Conservation (phyloP, 2,113 vertebrate genomes). For the Nycticorax nycticorax region DNA sequence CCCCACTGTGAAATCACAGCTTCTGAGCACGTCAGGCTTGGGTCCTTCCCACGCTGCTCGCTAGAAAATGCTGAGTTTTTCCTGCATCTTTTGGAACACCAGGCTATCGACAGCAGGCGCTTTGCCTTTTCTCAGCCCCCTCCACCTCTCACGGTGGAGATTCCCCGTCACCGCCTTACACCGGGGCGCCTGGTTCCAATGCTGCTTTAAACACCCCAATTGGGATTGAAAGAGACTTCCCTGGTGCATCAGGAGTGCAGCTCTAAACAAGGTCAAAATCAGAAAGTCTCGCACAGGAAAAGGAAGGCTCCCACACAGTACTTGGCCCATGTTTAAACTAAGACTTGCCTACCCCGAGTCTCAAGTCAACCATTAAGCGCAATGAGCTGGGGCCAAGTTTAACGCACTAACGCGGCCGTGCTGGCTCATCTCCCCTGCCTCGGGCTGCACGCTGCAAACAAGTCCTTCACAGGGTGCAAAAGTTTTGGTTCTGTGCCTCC, state of each 20-base stretch:
- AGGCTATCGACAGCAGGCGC: not conserved
- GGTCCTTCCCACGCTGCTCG: not conserved
- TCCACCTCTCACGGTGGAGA: not conserved
- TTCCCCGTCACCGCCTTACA: not conserved
- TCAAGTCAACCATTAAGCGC: not conserved
- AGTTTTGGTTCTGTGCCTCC: not conserved
- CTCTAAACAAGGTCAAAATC: not conserved
- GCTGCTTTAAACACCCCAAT: not conserved
- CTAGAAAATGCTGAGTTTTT: not conserved
- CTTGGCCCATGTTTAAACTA: not conserved
- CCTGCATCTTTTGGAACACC: not conserved
- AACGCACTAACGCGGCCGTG: accelerated
- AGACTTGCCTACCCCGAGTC: not conserved
- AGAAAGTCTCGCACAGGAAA: not conserved
- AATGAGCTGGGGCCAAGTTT: not conserved
- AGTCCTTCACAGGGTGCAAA: accelerated
- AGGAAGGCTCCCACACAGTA: not conserved
- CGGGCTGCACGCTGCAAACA: not conserved
- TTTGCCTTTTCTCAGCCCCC: not conserved
- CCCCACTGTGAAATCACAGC: not conserved
- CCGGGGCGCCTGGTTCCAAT: not conserved
- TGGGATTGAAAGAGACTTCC: not conserved
- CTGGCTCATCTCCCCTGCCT: not conserved
- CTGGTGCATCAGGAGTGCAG: not conserved
- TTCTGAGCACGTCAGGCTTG: not conserved